A percentile compares a stretch with the other conserved stretches of the same genome.
These are phyloP conservation scores for Zapus hudsonius DNA, from an alignment of 2,113 vertebrate genomes.

Conservation along the genomic window DNA sequence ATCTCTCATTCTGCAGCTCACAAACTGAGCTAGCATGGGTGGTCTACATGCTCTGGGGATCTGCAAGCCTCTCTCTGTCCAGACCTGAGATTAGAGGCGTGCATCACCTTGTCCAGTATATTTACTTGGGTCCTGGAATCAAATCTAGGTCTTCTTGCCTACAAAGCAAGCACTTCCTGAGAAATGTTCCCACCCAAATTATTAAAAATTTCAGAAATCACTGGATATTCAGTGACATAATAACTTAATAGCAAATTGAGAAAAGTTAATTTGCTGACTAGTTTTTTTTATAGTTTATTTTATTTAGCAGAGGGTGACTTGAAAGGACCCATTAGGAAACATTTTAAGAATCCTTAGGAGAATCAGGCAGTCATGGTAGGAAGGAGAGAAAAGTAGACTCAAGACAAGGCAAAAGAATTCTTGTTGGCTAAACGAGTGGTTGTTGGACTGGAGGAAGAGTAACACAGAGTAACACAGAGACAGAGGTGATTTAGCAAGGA, in stretches of 20 bases:
- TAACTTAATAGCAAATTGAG: neutral
- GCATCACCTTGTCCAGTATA: too few relatives aligned
- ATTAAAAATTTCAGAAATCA: neutral
- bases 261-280: neutral
- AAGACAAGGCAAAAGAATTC: neutral
- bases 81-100: too few relatives aligned
- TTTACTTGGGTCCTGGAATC: too few relatives aligned
- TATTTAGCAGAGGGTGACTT: neutral
- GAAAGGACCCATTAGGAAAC: neutral
- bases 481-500: neutral
- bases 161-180: too few relatives aligned
- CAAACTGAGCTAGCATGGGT: too few relatives aligned
- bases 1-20: too few relatives aligned
- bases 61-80: too few relatives aligned
- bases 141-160: too few relatives aligned
- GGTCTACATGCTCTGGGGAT: too few relatives aligned
- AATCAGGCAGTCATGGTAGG: neutral
- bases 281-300: neutral
- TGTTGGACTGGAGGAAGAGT: neutral
- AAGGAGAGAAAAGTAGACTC: neutral
- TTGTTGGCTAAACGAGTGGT: neutral
- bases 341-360: neutral
- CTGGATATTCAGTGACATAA: neutral
- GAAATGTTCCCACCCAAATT: too few relatives aligned
- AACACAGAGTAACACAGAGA: too few relatives aligned